A percentile compares a stretch with the other conserved stretches of the same genome.
phyloP scores from a whole-genome alignment of 1,140 invertebrate genomes.

The Archegozetes longisetosus region DNA sequence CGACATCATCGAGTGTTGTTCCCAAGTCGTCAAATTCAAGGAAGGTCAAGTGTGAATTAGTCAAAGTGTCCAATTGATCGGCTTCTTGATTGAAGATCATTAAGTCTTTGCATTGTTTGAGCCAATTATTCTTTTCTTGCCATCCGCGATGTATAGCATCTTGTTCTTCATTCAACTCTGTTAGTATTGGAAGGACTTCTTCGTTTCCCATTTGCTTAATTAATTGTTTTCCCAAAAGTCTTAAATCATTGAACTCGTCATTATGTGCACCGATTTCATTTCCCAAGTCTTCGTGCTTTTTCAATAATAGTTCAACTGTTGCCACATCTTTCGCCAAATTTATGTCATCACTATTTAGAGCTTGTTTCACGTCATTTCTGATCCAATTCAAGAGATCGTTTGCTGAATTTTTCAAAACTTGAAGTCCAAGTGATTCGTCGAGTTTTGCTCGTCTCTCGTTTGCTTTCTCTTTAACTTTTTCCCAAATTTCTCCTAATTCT shows the following conservation, averaged over 20 bases:
- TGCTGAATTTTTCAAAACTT: slow-evolving; percentile 77
- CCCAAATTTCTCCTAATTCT: slow-evolving; percentile 74
- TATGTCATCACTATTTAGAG: slow-evolving; percentile 55
- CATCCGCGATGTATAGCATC: slow-evolving; percentile 53
- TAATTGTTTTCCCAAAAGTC: slow-evolving; percentile 33
- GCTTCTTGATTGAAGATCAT: slow-evolving; percentile 80
- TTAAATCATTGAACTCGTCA: slow-evolving; percentile 54
- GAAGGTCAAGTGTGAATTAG: slow-evolving; percentile 81
- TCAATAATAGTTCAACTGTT: slow-evolving; percentile 72
- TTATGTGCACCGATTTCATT: slow-evolving; percentile 81
- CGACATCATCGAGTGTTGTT: slow-evolving; percentile 80
- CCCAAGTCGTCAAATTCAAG: slow-evolving; percentile 74
- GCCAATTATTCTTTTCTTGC: slow-evolving; percentile 61
- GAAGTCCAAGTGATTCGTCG: slow-evolving; percentile 80
- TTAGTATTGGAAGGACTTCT: not conserved
- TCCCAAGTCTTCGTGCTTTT: slow-evolving; percentile 74
- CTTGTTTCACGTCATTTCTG: slow-evolving; percentile 49
- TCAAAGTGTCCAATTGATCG: slow-evolving; percentile 89
- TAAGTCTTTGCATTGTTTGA: slow-evolving; percentile 66
- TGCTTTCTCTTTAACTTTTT: slow-evolving; percentile 61
- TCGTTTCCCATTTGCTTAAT: slow-evolving; percentile 23
- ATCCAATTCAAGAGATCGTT: slow-evolving; percentile 44
- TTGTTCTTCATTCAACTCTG: slow-evolving; percentile 49
- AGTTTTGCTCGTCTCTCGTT: slow-evolving; percentile 56
- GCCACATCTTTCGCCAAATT: slow-evolving; percentile 60